Conservation (phyloP, 2,888 invertebrate species). For the Ectropis crepuscularia region DNA sequence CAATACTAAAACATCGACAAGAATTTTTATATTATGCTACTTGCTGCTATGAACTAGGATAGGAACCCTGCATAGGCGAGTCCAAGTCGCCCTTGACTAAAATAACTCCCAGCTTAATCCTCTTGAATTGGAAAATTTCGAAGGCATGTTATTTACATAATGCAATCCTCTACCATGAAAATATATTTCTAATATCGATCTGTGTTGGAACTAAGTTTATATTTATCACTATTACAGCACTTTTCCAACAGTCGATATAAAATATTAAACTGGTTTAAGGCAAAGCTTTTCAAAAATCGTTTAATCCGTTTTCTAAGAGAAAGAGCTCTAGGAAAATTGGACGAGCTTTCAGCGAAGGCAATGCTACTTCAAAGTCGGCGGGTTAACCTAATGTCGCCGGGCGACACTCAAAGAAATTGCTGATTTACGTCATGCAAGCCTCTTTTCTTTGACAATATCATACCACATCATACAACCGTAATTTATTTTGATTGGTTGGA, state of each 20-base stretch:
- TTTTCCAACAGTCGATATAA: slow-evolving; percentile 12
- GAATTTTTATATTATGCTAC: no score
- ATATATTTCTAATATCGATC: no score
- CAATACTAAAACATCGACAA: no score
- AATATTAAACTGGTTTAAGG: slow-evolving; percentile 34
- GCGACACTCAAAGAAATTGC: slow-evolving; percentile 65
- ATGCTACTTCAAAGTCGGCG: slow-evolving; percentile 63
- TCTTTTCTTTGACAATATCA: slow-evolving; percentile 51
- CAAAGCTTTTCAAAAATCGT: slow-evolving; percentile 41
- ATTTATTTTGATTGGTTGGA: slow-evolving; percentile 38
- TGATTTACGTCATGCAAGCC: slow-evolving; percentile 57
- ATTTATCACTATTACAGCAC: not conserved
- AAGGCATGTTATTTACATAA: no score
- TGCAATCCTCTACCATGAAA: no score
- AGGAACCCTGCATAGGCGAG: no score
- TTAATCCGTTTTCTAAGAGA: slow-evolving; percentile 56
- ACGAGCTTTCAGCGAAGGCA: slow-evolving; percentile 55
- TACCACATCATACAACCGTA: slow-evolving; percentile 39
- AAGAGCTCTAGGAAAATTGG: slow-evolving; percentile 50
- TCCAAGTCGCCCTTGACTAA: no score
- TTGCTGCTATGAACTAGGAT: no score
- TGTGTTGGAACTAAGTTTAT: no score
- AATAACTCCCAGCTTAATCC: no score
- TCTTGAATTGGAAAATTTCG: no score
- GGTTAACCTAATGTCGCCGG: slow-evolving; percentile 60